phyloP scores from a whole-genome alignment of 2,113 vertebrate genomes.

The Dasyornis broadbenti region DNA sequence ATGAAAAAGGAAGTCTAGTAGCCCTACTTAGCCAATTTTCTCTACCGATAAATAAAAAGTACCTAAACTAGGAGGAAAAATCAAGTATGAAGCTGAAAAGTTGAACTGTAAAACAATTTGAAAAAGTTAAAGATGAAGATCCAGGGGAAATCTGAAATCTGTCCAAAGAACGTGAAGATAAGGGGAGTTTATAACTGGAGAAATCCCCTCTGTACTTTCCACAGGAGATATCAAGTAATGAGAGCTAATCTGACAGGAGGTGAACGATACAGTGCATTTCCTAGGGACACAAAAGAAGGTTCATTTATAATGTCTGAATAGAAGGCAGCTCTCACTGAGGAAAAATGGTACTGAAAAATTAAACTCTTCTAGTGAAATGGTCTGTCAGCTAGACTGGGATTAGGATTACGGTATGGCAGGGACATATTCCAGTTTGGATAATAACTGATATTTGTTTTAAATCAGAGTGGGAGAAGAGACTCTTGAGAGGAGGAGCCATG shows the following conservation, averaged over 20 bases:
- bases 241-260: slow-evolving; percentile 17
- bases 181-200: background rate
- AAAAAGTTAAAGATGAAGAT: background rate
- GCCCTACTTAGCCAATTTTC: background rate
- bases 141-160: slow-evolving; percentile 17
- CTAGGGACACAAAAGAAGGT: background rate
- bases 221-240: background rate
- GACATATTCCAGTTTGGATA: background rate
- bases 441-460: background rate
- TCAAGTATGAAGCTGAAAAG: background rate
- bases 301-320: slow-evolving; percentile 13
- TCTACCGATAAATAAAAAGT: background rate
- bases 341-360: background rate
- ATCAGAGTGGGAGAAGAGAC: background rate
- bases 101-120: background rate
- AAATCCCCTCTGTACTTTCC: slow-evolving; percentile 19
- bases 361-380: background rate
- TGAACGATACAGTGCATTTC: slow-evolving; percentile 11
- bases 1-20: background rate
- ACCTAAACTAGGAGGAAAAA: background rate
- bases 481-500: background rate
- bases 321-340: background rate
- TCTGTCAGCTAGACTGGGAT: background rate
- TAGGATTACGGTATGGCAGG: background rate
- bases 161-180: slow-evolving; percentile 26